Percentiles rank a stretch among this genome's conserved stretches.
Evolutionary conservation across 2,797 vertebrate genomes (phyloP).

Genomic region (Diplodus sargus): DNA sequence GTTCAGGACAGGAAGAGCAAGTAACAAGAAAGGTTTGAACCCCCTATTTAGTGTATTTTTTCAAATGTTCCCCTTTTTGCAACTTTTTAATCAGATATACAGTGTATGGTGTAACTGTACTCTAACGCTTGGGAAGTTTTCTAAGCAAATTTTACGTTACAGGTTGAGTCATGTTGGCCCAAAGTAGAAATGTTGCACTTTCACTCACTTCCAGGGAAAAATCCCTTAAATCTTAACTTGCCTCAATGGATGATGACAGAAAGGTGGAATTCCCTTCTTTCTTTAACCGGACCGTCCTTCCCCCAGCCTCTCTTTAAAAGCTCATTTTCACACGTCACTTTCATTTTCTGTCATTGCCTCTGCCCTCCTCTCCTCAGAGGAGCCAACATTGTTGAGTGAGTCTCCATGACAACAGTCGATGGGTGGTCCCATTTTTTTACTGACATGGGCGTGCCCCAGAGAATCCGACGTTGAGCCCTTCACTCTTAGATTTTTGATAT

Average conservation of each 20-base stretch:
- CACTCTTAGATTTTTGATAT: constrained; percentile 41
- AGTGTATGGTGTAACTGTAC: too few relatives aligned
- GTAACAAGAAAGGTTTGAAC: too few relatives aligned
- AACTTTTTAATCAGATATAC: too few relatives aligned
- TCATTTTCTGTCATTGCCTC: constrained; percentile 58
- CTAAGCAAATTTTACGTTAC: not conserved
- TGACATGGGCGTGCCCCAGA: constrained; percentile 28
- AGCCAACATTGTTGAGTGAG: constrained; percentile 64
- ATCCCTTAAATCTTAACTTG: constrained; percentile 16
- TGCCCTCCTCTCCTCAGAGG: constrained; percentile 28
- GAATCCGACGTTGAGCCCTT: constrained; percentile 42
- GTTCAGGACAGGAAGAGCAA: too few relatives aligned
- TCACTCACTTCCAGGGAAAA: not conserved
- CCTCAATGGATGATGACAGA: constrained; percentile 29
- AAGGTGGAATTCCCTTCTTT: constrained; percentile 33
- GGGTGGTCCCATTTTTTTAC: constrained; percentile 64
- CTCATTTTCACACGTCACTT: constrained; percentile 66
- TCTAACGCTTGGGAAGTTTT: not conserved
- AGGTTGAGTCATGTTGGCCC: not conserved
- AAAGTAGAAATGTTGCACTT: constrained; percentile 1
- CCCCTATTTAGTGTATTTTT: too few relatives aligned
- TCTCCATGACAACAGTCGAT: constrained; percentile 71
- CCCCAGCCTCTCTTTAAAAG: constrained; percentile 20
- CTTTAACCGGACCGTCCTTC: constrained; percentile 2
- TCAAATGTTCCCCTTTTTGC: too few relatives aligned